Base-by-base conservation (phyloP, 2,888 invertebrate genomes). In the Drosophila austrosaltans region DNA sequence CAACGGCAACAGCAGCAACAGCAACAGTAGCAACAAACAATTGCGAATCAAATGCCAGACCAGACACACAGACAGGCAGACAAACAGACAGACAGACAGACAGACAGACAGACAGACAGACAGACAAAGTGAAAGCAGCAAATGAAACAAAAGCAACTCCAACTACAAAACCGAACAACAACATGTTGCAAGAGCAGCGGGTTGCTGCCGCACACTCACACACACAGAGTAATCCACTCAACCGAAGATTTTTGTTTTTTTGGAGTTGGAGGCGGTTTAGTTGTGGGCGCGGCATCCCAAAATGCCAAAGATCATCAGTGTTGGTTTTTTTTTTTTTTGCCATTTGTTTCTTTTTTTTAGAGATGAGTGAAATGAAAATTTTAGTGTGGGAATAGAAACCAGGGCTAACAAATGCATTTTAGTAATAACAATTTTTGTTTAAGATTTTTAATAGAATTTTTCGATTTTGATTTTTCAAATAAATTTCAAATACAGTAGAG, bases 251-350 rank as follows among this genome's bases (percentile, higher is more conserved):
- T 53, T 25, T 20, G 20, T 57, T 7, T 8, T 20, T 10, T n/a
- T 16, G 32, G 56, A 39, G 44, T 36, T 30, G 30, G 36, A 36
- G 62, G 53, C 53, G 32, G 39, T 28, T 12, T 36, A 42, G 28
- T 53, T 28, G 72, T 66, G 62, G 72, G 66, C 66, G 72, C 66
- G 66, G 72, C 72, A 60, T 48, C 48, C 69, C 81, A 72, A 89
- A 86, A 89, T 88, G 88, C 89, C 89, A 88, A 82, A 88, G 88
- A 89, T 88, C 82, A 84, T 76, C 84, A 77, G 77, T 63, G 44
- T 30, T 10, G 22, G 22, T 48, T 48, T 48, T 25, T 22, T 16
- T 16, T 16, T 16, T 16, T 16, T 16, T 16, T 16, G 16, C 16
- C 16, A 16, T 16, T 16, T 16, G 16, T 16, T 16, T 16, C 16